Conservation (phyloP, 1,140 invertebrate genomes). For the Drosophila rhopaloa region DNA sequence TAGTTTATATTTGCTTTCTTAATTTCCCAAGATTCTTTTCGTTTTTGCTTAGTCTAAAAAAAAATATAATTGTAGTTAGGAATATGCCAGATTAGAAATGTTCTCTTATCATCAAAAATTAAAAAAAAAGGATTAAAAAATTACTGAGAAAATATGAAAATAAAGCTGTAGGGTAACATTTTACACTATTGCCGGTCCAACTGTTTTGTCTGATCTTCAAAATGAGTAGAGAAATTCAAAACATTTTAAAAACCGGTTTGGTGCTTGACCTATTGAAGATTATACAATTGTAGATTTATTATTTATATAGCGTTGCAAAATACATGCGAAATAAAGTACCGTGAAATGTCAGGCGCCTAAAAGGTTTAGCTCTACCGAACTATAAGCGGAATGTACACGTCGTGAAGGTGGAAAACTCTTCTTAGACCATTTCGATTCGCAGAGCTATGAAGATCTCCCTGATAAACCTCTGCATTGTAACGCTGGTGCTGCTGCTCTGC, state of each 20-base stretch:
- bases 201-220: too few relatives aligned
- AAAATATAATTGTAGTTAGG: too few relatives aligned
- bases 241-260: too few relatives aligned
- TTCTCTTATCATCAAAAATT: neutral
- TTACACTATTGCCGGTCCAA: too few relatives aligned
- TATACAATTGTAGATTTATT: too few relatives aligned
- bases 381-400: neutral
- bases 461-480: neutral
- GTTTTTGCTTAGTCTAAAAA: constrained; percentile 15
- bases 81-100: neutral
- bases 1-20: constrained; percentile 14
- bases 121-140: too few relatives aligned
- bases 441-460: constrained; percentile 18
- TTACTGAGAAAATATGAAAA: too few relatives aligned
- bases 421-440: neutral
- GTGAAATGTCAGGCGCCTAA: constrained; percentile 14
- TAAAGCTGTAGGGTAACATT: too few relatives aligned
- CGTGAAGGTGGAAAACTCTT: neutral
- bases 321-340: neutral
- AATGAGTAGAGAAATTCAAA: too few relatives aligned
- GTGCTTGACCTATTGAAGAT: too few relatives aligned
- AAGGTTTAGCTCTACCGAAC: neutral
- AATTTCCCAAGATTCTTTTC: constrained; percentile 4
- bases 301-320: too few relatives aligned
- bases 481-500: constrained; percentile 8